Evolutionary conservation across 2,113 vertebrate species (phyloP).

Genomic region (Butastur rufipennis): DNA sequence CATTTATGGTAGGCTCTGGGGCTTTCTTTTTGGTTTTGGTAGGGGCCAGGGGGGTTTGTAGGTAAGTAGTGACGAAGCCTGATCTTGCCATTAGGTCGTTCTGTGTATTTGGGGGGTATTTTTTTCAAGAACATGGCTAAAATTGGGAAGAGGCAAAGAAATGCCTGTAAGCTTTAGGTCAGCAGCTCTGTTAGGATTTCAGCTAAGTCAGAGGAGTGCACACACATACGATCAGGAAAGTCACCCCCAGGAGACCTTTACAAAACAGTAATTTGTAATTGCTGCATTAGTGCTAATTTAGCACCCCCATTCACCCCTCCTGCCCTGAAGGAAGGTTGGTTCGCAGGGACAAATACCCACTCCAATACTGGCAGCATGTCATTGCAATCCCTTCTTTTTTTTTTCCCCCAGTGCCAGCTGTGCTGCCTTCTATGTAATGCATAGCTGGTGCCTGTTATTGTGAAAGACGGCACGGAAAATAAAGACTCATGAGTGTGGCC

Average conservation of each 20-base stretch:
- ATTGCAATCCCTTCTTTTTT: neutral
- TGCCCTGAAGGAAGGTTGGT: neutral
- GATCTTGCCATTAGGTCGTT: neutral
- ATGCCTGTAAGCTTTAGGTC: neutral
- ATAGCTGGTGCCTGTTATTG: constrained; percentile 1
- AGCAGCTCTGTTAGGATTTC: neutral
- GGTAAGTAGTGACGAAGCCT: neutral
- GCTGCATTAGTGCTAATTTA: neutral
- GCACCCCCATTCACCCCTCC: neutral
- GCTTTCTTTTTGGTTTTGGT: neutral
- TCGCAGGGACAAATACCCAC: neutral
- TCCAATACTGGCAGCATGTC: neutral
- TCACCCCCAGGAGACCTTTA: neutral
- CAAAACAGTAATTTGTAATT: neutral
- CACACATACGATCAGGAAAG: neutral
- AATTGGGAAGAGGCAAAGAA: neutral
- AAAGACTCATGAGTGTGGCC: constrained; percentile 24
- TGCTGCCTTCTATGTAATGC: neutral
- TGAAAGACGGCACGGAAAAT: constrained; percentile 35
- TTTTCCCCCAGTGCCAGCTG: neutral
- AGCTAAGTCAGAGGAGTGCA: neutral
- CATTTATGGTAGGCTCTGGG: neutral
- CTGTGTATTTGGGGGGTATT: neutral
- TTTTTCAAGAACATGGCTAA: neutral
- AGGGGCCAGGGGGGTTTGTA: no score